Evolutionary conservation across 2,797 vertebrate genomes (phyloP).

Genomic region (Euthynnus affinis): DNA sequence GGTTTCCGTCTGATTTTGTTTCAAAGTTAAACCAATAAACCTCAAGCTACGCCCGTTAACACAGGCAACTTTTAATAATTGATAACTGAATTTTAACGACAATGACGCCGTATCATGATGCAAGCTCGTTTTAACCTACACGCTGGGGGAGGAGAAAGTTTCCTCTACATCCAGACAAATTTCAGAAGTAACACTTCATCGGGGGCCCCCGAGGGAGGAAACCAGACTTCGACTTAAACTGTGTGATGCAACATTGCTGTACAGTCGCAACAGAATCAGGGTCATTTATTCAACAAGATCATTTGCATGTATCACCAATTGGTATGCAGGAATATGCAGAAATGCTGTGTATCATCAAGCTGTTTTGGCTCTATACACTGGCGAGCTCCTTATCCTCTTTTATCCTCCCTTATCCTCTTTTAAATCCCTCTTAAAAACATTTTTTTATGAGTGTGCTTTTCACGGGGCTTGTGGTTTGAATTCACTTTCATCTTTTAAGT

Average conservation of each 20-base stretch:
- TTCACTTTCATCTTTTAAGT: too few species aligned
- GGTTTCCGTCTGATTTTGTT: conserved; percentile 32
- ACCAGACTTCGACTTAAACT: conserved; percentile 35
- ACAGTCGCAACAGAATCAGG: conserved; percentile 27
- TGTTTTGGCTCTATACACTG: neutral
- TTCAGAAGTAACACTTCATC: conserved; percentile 46
- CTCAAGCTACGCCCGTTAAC: conserved; percentile 29
- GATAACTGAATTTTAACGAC: conserved; percentile 41
- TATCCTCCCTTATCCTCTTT: too few species aligned
- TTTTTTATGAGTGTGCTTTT: too few species aligned
- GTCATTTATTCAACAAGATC: conserved; percentile 43
- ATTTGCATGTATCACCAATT: conserved; percentile 48
- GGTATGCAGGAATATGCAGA: conserved; percentile 26
- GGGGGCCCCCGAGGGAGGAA: conserved; percentile 29
- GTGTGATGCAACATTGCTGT: conserved; percentile 54
- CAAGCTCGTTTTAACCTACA: conserved; percentile 50
- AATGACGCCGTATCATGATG: conserved; percentile 38
- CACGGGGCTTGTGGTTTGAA: too few species aligned
- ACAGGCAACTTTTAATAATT: conserved; percentile 55
- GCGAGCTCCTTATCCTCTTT: too few species aligned
- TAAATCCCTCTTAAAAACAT: too few species aligned
- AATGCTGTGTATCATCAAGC: conserved; percentile 1
- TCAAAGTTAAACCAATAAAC: conserved; percentile 48
- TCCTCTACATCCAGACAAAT: conserved; percentile 42
- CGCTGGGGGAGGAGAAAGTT: conserved; percentile 46